phyloP scores from a whole-genome alignment of 2,797 vertebrate species.

The Fistularia tabacaria region DNA sequence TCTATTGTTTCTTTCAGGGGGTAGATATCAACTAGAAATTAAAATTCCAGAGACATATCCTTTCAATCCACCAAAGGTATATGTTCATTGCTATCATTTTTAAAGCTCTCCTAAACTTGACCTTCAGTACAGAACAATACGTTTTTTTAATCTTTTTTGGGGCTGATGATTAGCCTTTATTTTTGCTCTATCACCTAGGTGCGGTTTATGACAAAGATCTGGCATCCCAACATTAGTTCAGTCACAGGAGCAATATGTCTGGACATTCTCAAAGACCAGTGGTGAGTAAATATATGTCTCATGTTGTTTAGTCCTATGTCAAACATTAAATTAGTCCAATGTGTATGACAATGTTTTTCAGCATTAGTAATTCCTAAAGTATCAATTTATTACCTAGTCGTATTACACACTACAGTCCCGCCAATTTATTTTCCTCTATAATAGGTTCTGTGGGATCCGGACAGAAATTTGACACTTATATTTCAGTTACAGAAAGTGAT shows the following conservation, averaged over 20 bases:
- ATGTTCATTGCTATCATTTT: conserved; percentile 5
- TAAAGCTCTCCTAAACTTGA: no score
- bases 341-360: no score
- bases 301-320: conserved; percentile 7
- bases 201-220: conserved; percentile 99
- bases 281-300: conserved; percentile 77
- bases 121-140: no score
- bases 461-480: background rate
- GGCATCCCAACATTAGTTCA: conserved; percentile 99
- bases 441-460: no score
- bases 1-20: conserved; percentile 75
- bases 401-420: no score
- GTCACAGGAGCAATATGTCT: conserved; percentile 99
- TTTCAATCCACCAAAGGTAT: conserved; percentile 98
- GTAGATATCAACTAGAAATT: conserved; percentile 98
- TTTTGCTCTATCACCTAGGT: conserved; percentile 73
- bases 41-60: conserved; percentile 99
- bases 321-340: no score
- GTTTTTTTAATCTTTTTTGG: background rate
- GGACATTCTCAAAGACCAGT: conserved; percentile 99
- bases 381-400: no score
- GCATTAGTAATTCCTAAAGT: no score
- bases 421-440: no score
- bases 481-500: conserved; percentile 1
- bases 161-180: background rate